Evolutionary conservation across 2,113 vertebrate genomes (phyloP).

Genomic region (Sebastes schlegelii): DNA sequence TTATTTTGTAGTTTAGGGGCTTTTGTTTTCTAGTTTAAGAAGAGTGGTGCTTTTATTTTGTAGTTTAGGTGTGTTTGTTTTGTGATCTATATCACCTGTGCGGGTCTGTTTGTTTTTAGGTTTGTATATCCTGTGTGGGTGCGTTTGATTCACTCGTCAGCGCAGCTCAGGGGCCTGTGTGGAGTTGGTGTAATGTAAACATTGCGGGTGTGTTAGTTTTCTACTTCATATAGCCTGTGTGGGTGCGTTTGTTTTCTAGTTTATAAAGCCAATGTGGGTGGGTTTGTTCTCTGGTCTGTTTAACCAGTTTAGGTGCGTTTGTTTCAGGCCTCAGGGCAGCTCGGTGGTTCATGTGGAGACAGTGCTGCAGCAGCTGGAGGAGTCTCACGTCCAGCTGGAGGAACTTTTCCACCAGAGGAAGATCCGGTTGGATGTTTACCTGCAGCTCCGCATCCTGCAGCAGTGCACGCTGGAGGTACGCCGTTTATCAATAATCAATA

Average conservation of each 20-base stretch:
- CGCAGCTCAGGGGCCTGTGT: too few relatives aligned
- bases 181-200: too few relatives aligned
- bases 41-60: background rate
- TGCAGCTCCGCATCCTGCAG: conserved; percentile 80
- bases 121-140: background rate
- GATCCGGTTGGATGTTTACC: conserved; percentile 75
- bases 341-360: conserved; percentile 79
- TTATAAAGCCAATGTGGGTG: background rate
- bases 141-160: background rate
- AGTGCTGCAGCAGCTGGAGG: conserved; percentile 80
- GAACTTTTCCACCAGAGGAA: conserved; percentile 81
- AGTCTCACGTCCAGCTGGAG: conserved; percentile 79
- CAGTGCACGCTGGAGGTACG: conserved; percentile 80
- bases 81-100: background rate
- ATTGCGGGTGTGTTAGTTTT: background rate
- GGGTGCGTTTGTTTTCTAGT: background rate
- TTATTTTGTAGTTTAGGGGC: background rate
- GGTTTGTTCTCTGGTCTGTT: background rate
- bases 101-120: background rate
- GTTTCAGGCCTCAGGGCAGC: conserved; percentile 82
- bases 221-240: background rate
- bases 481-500: fast-evolving
- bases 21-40: background rate
- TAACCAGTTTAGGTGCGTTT: conserved; percentile 55
- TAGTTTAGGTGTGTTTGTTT: background rate